These are phyloP conservation scores for Craterocephalus amniculus DNA, from an alignment of 2,797 vertebrate genomes.

Conservation along the genomic window DNA sequence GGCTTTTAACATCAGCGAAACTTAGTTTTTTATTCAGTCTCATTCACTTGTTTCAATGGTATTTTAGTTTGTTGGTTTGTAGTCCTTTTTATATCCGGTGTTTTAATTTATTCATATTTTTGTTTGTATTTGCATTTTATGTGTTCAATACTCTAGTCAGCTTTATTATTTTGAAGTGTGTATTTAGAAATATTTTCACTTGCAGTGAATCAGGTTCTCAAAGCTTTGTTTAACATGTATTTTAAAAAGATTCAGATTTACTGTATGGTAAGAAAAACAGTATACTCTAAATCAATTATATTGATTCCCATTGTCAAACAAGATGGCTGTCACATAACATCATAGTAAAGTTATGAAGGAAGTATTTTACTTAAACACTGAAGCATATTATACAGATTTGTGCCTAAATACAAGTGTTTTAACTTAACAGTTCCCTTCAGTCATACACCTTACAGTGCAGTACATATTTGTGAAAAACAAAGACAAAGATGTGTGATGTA, in stretches of 20 bases:
- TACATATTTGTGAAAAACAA: background rate
- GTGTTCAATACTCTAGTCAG: too few relatives aligned
- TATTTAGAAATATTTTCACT: background rate
- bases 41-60: too few relatives aligned
- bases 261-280: background rate
- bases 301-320: background rate
- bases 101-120: too few relatives aligned
- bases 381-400: conserved; percentile 3
- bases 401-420: conserved; percentile 5
- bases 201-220: background rate
- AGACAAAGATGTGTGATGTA: background rate
- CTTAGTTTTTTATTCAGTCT: too few relatives aligned
- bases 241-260: background rate
- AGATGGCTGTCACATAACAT: background rate
- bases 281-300: background rate
- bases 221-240: background rate
- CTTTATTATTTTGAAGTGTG: too few relatives aligned
- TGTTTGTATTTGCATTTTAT: too few relatives aligned
- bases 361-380: background rate
- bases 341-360: background rate
- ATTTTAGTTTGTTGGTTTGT: too few relatives aligned
- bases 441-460: background rate
- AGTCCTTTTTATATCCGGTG: too few relatives aligned
- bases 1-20: too few relatives aligned
- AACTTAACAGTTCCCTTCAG: background rate